Evolutionary conservation across 2,113 vertebrate species (phyloP), one percentile per base, ranked within the genome.

Genomic region (Arothron firmamentum): DNA sequence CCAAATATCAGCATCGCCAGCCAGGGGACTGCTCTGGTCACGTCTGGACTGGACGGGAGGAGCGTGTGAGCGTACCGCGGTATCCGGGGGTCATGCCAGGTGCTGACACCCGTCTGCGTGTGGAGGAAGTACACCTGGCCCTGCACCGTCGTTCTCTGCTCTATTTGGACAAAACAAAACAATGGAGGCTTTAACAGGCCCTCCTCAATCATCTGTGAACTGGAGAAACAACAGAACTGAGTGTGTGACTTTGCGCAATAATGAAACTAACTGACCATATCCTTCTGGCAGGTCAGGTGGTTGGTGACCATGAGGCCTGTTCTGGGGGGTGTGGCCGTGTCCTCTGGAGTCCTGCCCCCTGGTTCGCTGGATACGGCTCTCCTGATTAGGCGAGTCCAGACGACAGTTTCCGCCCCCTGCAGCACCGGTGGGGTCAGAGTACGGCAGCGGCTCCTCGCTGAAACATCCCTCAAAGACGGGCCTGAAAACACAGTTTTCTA

Each of bases 71-170:
- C 72, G 20, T 86, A 97, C 96, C 96, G 93, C 56, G 96, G 96
- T 91, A 98, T 96, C 86, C 96, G 91, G 60, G 96, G 96, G 84
- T 98, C 96, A 0, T 98, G 96, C 96, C 96, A 98, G 0, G 96
- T 97, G 90, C 95, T 98, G 69, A 98, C 96, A 47, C 96, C 96
- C 1, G 96, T 98, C 90, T 98, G 96, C 2, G 96, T 98, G 90
- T 98, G 96, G 81, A 98, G 90, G 86, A 98, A 98, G 82, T 98
- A 98, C 74, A 98, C 95, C 73, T 98, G 96, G 41, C 96, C 96
- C 82, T 98, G 96, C 67, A 97, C 94, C 3, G 96, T 98, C 51
- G 96, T 98, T 81, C 96, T 57, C 46, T 89, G 88, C 66, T 89
- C 88, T 89, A 83, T 79, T 65, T 28, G 11, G 15, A 3, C 20